Evolutionary conservation across 2,888 invertebrate genomes (phyloP).

Genomic region (Torymus auratus): DNA sequence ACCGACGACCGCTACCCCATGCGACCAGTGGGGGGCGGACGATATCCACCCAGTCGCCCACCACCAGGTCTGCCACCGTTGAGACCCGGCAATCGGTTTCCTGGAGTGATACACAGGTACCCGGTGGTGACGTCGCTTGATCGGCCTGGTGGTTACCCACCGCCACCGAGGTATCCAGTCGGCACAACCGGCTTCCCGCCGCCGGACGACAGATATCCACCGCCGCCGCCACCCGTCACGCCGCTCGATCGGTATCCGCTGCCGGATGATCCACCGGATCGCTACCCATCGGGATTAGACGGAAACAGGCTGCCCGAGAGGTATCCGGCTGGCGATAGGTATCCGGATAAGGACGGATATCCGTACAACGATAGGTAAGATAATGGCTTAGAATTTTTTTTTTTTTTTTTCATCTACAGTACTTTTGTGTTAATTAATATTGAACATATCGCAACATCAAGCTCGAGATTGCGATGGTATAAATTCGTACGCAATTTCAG

Average conservation of each 20-base stretch:
- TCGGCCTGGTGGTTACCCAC: constrained; percentile 76
- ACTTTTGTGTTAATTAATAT: too few species aligned
- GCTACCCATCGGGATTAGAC: constrained; percentile 70
- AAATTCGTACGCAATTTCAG: constrained; percentile 22
- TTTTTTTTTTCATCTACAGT: too few species aligned
- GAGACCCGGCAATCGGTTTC: constrained; percentile 78
- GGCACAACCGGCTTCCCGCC: constrained; percentile 65
- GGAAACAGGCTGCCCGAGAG: constrained; percentile 77
- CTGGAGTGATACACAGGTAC: constrained; percentile 70
- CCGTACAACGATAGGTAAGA: constrained; percentile 66
- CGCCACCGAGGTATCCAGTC: constrained; percentile 73
- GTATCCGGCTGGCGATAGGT: constrained; percentile 77
- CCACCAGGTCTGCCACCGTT: constrained; percentile 68
- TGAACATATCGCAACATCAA: too few species aligned
- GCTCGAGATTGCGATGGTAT: too few species aligned
- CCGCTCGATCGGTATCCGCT: constrained; percentile 77
- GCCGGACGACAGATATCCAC: constrained; percentile 75
- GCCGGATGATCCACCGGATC: constrained; percentile 68
- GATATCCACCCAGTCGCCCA: constrained; percentile 62
- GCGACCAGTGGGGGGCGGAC: constrained; percentile 75
- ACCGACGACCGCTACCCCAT: constrained; percentile 69
- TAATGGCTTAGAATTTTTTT: background rate
- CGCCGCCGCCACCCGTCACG: constrained; percentile 63
- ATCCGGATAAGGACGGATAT: constrained; percentile 71
- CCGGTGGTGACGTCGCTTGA: constrained; percentile 73